Conservation (phyloP, 2,113 vertebrate genomes). For the Nycticorax nycticorax region DNA sequence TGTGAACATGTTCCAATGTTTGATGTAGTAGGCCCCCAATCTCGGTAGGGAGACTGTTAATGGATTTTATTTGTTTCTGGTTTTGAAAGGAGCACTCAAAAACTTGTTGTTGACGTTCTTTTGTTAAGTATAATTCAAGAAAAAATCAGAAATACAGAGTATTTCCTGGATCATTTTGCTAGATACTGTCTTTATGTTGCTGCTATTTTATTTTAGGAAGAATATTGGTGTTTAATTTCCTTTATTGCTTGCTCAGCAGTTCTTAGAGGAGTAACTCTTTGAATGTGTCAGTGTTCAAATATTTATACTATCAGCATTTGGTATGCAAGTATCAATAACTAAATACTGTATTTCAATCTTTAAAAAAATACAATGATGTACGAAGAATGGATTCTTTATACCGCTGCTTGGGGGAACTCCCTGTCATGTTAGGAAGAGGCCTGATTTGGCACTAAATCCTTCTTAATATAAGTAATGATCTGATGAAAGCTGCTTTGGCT, state of each 20-base stretch:
- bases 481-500: conserved; percentile 66
- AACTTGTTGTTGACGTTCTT: neutral
- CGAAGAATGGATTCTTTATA: conserved; percentile 40
- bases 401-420: neutral
- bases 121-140: neutral
- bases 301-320: neutral
- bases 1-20: neutral
- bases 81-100: neutral
- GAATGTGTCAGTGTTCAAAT: neutral
- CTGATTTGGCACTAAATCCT: conserved; percentile 45
- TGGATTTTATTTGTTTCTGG: neutral
- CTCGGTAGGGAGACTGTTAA: neutral
- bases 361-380: neutral
- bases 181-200: neutral
- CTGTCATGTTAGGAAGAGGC: conserved; percentile 20
- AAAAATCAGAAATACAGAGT: neutral
- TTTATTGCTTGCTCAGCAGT: neutral
- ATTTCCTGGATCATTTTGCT: neutral
- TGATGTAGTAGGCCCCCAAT: neutral
- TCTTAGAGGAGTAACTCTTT: neutral
- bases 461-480: conserved; percentile 54
- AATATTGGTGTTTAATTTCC: neutral
- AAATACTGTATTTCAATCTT: neutral
- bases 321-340: neutral
- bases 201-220: neutral